These are phyloP conservation scores for Ormyrus nitidulus DNA, from an alignment of 2,888 invertebrate genomes.

Conservation along the genomic window DNA sequence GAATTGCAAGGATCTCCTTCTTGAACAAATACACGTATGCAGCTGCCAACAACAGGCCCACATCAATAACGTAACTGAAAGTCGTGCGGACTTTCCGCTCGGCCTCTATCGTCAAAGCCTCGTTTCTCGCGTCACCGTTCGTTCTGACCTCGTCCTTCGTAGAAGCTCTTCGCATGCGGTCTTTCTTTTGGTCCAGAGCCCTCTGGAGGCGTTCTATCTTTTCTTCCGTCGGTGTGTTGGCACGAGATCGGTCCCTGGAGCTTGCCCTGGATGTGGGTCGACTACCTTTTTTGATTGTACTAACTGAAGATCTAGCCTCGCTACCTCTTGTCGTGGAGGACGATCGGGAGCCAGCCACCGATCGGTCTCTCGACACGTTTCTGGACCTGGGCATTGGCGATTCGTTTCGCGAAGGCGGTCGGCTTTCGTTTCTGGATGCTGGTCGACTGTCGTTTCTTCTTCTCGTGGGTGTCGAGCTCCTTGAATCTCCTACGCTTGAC, in stretches of 20 bases:
- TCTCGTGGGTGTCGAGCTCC: constrained; percentile 60
- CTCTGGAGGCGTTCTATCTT: constrained; percentile 70
- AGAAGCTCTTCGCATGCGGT: constrained; percentile 59
- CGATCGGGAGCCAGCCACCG: constrained; percentile 63
- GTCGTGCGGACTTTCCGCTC: constrained; percentile 83
- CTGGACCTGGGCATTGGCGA: constrained; percentile 65
- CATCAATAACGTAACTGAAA: constrained; percentile 85
- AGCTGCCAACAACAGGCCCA: constrained; percentile 85
- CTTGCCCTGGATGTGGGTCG: constrained; percentile 66
- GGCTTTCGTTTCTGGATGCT: constrained; percentile 52
- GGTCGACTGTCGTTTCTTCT: constrained; percentile 42
- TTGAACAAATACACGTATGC: constrained; percentile 89
- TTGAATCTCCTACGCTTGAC: constrained; percentile 50
- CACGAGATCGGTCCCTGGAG: constrained; percentile 66
- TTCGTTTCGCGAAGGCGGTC: constrained; percentile 64
- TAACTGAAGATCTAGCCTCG: constrained; percentile 43
- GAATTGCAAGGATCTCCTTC: constrained; percentile 87
- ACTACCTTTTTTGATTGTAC: constrained; percentile 42
- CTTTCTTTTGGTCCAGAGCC: constrained; percentile 62
- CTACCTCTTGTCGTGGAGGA: constrained; percentile 64
- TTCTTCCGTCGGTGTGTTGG: constrained; percentile 70
- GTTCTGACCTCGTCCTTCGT: constrained; percentile 31
- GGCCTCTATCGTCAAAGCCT: constrained; percentile 80
- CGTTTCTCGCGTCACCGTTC: constrained; percentile 61
- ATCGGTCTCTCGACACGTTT: constrained; percentile 54